Base-by-base conservation (phyloP, 2,888 invertebrate species). In the Melanotus villosus region DNA sequence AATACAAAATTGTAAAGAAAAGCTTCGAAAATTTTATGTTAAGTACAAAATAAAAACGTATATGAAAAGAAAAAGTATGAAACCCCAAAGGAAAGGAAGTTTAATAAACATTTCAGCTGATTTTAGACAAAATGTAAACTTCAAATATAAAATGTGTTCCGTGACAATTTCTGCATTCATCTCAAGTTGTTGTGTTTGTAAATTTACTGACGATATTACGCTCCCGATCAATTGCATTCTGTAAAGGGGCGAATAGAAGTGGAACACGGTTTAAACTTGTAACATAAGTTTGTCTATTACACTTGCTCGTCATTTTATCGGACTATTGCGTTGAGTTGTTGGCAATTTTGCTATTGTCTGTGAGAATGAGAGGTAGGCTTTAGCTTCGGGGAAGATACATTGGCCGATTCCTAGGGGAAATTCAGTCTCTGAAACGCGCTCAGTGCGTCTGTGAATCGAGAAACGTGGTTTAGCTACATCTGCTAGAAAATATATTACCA, bases 311-410 rank as follows among this genome's bases (percentile, higher is more conserved):
- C 69, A 65, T 59, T 69, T 69, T 65, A 65, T 65, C 69, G 60
- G 68, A 65, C 65, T 54, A 65, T 69, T 65, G 65, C 65, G 59
- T 65, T 69, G 65, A 69, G 65, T 56, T 69, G 69, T 65, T 62
- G 65, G 69, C 65, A 69, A 69, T 69, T 69, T 65, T 62, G 65
- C 60, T 62, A 69, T 69, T 69, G 69, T 69, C 69, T 69, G 69
- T 45, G 64, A 69, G 69, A 65, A 69, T 65, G 65, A 69, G 59
- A 69, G 65, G 65, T 65, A 62, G 58, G 68, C 65, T 69, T 59
- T 60, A 60, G 69, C 59, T 69, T 62, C 56, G 47, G 54, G 69
- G 38, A 69, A 69, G 69, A 69, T 69, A 69, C 69, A 69, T 69
- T 65, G 69, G 69, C 47, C 65, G 69, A 69, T 69, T 69, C 69